Evolutionary conservation across 2,888 invertebrate species (phyloP).

Genomic region (Spodoptera littoralis): DNA sequence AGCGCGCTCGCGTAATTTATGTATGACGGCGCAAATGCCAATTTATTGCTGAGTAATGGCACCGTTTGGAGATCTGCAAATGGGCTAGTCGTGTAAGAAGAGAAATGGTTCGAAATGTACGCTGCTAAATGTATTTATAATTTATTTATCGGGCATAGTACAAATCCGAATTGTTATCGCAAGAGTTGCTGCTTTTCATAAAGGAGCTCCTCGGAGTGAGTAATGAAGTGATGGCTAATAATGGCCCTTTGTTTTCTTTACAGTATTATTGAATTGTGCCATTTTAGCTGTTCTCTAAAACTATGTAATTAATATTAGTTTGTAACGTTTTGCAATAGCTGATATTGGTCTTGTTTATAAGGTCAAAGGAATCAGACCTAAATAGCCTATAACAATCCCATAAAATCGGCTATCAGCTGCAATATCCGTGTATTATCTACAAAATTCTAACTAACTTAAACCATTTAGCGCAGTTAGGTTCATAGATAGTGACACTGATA

Average conservation of each 20-base stretch:
- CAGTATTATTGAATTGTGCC: slow-evolving; percentile 23
- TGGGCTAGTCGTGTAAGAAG: slow-evolving; percentile 87
- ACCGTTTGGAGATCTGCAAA: slow-evolving; percentile 88
- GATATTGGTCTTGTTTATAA: neutral
- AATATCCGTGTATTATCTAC: slow-evolving; percentile 36
- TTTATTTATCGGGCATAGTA: slow-evolving; percentile 84
- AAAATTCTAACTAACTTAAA: slow-evolving; percentile 47
- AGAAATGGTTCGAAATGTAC: slow-evolving; percentile 86
- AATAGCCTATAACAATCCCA: slow-evolving; percentile 16
- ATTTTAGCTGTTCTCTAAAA: slow-evolving; percentile 7
- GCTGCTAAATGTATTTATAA: slow-evolving; percentile 87
- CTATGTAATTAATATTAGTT: slow-evolving; percentile 14
- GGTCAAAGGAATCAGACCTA: slow-evolving; percentile 1
- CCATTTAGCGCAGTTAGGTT: slow-evolving; percentile 49
- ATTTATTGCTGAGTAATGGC: slow-evolving; percentile 89
- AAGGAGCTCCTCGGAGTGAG: slow-evolving; percentile 60
- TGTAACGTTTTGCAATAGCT: neutral
- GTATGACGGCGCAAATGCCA: slow-evolving; percentile 88
- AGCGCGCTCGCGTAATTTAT: slow-evolving; percentile 85
- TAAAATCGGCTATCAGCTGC: slow-evolving; percentile 21
- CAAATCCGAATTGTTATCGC: slow-evolving; percentile 82
- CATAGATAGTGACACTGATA: slow-evolving; percentile 48
- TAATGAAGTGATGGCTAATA: slow-evolving; percentile 61
- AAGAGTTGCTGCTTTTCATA: slow-evolving; percentile 70
- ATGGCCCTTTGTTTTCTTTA: slow-evolving; percentile 35